Base-by-base conservation (phyloP, 2,113 vertebrate species). In the Oxygymnocypris stewartii region DNA sequence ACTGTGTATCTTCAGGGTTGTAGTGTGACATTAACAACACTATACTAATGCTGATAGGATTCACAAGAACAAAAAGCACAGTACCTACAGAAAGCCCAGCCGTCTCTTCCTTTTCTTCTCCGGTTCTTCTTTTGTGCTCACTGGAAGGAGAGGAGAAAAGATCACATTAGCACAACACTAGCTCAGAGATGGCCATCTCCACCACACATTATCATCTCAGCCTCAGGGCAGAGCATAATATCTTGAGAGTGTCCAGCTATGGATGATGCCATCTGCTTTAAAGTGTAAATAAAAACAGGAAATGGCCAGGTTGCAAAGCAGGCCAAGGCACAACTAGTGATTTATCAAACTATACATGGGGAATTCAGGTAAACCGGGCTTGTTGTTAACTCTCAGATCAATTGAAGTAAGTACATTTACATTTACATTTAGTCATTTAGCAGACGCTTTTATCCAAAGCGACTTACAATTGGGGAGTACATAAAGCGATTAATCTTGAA, bases 111-210 rank as follows among this genome's bases (percentile, higher is more conserved):
- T 78, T 67, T 73, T 57, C 76, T 86, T 86, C 78, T 74, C 57
- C 3, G 49, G 31, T 51, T 54, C n/a, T 61, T 82, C 54, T 14
- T 65, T 86, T n/a, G 63, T 84, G 82, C 67, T 86, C 76, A 77
- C 63, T 86, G 81, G 25, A 86, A 81, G 5, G 67, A 74, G 42
- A 81, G 13, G 18, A 76, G 57, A 79, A 79, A 78, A 74, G 44
- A 79, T 59, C 40, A 69, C 77, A 80, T 79, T 86, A 86, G 69
- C 85, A 86, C 79, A 76, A 82, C 71, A 87, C 28, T 51, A 44
- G 54, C 51, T 23, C 67, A 84, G 69, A 74, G 82, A 84, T 42
- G 49, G 49, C 82, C 67, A 84, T 84, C 82, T 57, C 28, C 49
- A 84, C 8, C 82, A 73, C 69, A 74, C 35, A 73, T 59, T 84